phyloP scores from a whole-genome alignment of 2,888 invertebrate species.

The Tiliacea citrago region DNA sequence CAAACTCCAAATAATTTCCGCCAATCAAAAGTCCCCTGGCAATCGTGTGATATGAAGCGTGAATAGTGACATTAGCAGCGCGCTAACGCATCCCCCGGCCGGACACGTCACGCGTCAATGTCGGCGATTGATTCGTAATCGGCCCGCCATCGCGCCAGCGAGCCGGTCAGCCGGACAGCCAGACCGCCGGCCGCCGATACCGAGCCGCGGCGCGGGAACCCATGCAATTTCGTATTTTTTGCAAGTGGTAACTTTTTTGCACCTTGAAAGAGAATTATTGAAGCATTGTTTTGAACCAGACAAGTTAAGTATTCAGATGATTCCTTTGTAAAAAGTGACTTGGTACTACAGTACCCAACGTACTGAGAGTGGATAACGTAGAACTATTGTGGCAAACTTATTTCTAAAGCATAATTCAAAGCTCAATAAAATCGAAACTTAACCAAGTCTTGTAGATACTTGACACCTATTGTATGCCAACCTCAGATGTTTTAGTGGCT shows the following conservation, averaged over 20 bases:
- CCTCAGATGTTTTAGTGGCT: background rate
- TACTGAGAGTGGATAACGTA: no score
- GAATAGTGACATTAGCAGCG: constrained; percentile 48
- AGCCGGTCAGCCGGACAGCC: constrained; percentile 3
- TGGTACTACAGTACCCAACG: no score
- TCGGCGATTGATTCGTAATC: constrained; percentile 46
- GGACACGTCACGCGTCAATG: constrained; percentile 27
- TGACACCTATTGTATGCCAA: background rate
- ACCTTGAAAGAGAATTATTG: background rate
- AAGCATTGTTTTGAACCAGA: background rate
- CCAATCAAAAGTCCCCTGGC: constrained; percentile 4
- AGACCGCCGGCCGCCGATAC: background rate
- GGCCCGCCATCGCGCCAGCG: constrained; percentile 18
- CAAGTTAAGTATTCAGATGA: background rate
- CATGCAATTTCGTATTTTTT: constrained; percentile 1
- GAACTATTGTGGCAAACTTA: background rate
- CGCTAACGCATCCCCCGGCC: constrained; percentile 32
- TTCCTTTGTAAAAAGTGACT: background rate
- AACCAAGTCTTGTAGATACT: background rate
- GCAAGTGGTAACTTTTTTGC: background rate
- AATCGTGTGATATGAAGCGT: constrained; percentile 31
- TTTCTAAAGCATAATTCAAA: background rate
- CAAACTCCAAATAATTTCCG: background rate
- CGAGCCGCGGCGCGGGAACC: background rate
- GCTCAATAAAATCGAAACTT: background rate